Evolutionary conservation across 2,113 vertebrate species (phyloP).

Genomic region (Hyaena hyaena): DNA sequence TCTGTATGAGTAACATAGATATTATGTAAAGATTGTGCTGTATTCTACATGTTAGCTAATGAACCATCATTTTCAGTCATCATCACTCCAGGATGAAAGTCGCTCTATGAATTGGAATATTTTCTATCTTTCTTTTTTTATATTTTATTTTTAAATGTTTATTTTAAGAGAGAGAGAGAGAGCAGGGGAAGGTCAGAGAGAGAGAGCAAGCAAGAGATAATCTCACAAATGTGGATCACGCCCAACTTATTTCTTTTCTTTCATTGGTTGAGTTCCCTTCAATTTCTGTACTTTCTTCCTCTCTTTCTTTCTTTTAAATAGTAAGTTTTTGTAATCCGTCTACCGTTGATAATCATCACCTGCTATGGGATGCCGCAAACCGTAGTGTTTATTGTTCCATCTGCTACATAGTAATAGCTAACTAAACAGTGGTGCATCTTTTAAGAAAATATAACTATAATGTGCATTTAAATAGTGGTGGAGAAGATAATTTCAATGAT

Average conservation of each 20-base stretch:
- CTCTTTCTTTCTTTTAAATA: neutral
- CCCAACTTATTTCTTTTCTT: neutral
- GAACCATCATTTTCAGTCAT: neutral
- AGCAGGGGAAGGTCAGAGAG: too few relatives aligned
- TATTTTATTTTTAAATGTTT: too few relatives aligned
- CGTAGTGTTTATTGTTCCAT: neutral
- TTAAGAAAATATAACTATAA: neutral
- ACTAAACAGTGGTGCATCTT: neutral
- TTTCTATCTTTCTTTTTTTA: neutral
- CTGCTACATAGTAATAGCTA: neutral
- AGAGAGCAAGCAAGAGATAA: too few relatives aligned
- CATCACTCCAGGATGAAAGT: neutral
- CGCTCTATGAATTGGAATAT: neutral
- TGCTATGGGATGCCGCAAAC: neutral
- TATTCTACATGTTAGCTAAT: neutral
- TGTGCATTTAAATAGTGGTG: neutral
- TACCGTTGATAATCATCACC: neutral
- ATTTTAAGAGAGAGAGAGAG: too few relatives aligned
- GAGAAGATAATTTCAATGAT: neutral
- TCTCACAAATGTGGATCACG: neutral
- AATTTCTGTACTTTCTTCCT: neutral
- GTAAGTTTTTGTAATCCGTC: neutral
- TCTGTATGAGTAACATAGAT: slow-evolving; percentile 71
- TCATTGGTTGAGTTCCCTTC: neutral
- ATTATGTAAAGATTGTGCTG: neutral